Evolutionary conservation across 2,888 invertebrate genomes (phyloP).

Genomic region (Pseudolycoriella hygida): DNA sequence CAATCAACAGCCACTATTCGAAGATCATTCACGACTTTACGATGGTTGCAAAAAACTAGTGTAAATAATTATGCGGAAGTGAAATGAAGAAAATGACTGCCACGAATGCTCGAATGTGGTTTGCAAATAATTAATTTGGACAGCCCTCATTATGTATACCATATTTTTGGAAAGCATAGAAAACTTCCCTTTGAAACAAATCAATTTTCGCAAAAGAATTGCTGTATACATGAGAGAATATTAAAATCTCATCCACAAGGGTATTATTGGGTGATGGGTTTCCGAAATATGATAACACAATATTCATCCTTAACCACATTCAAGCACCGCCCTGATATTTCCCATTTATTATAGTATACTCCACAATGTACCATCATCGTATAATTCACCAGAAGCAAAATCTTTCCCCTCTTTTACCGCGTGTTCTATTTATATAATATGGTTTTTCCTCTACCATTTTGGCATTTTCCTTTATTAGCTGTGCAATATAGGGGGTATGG

Average conservation of each 20-base stretch:
- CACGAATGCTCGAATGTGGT: no score
- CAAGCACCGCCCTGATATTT: background rate
- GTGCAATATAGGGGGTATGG: no score
- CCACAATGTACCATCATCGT: background rate
- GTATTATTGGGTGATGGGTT: background rate
- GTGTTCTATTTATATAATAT: background rate
- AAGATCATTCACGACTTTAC: no score
- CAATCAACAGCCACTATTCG: background rate
- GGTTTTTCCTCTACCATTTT: constrained; percentile 1
- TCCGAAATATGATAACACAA: background rate
- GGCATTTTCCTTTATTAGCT: no score
- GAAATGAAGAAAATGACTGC: no score
- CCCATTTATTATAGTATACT: background rate
- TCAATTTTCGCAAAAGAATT: background rate
- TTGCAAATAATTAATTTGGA: background rate
- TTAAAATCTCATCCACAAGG: background rate
- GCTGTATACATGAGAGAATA: background rate
- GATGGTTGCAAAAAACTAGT: no score
- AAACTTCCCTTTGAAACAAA: background rate
- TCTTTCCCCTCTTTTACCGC: background rate
- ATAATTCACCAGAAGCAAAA: background rate
- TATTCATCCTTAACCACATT: background rate
- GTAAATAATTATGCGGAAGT: no score
- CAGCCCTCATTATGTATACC: background rate
- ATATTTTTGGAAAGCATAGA: background rate